Evolutionary conservation across 2,113 vertebrate species (phyloP).

Genomic region (Eolophus roseicapilla): DNA sequence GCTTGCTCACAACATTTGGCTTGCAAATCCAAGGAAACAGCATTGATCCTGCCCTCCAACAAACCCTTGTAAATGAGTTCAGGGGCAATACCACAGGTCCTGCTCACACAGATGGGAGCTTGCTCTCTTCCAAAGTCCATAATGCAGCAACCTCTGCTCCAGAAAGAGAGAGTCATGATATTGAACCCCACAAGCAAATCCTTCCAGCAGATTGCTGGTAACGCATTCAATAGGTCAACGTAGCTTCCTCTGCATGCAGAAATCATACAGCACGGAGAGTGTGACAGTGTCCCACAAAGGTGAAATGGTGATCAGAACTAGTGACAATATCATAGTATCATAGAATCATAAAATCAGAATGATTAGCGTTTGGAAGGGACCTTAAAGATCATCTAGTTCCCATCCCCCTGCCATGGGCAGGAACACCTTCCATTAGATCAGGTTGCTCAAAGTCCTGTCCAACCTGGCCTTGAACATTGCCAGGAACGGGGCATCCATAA

Average conservation of each 20-base stretch:
- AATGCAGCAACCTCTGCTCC: neutral
- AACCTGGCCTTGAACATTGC: neutral
- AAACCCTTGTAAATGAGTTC: neutral
- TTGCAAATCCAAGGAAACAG: neutral
- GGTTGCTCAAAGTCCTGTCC: neutral
- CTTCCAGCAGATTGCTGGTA: no score
- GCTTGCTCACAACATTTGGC: accelerated
- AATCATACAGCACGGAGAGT: neutral
- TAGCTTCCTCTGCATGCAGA: no score
- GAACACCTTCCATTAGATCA: neutral
- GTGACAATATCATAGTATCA: neutral
- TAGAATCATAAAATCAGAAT: neutral
- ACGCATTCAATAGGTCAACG: neutral
- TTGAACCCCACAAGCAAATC: accelerated
- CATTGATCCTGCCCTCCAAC: neutral
- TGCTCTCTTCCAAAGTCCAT: neutral
- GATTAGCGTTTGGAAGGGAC: neutral
- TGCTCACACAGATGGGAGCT: neutral
- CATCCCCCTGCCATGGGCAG: neutral
- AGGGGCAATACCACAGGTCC: neutral
- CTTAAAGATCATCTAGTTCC: neutral
- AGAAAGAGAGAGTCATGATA: accelerated
- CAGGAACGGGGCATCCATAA: neutral
- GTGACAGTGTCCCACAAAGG: neutral
- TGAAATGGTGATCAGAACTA: neutral